A percentile compares a stretch with the other conserved stretches of the same genome.
These are phyloP conservation scores for Hystrix brachyura DNA, from an alignment of 2,113 vertebrate species.

Conservation along the genomic window DNA sequence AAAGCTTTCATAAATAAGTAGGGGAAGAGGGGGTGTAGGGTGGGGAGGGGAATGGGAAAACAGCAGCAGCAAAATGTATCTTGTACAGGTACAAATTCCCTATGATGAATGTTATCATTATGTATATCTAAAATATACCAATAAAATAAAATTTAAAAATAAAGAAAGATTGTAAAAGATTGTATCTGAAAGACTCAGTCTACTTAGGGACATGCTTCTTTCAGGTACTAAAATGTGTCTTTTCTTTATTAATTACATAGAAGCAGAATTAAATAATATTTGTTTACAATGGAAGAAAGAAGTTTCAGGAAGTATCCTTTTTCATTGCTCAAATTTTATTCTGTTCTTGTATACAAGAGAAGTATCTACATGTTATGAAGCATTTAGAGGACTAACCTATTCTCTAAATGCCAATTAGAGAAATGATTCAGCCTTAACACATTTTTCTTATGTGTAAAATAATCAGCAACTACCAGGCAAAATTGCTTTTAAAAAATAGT, in stretches of 20 bases:
- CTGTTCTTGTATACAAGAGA: background rate
- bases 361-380: background rate
- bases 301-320: background rate
- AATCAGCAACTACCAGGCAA: background rate
- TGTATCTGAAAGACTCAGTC: background rate
- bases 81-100: no score
- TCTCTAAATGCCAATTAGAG: background rate
- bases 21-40: no score
- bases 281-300: background rate
- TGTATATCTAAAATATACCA: no score
- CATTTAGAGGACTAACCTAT: background rate
- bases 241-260: background rate
- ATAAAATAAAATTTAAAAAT: no score
- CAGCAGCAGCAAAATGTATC: no score
- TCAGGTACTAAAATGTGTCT: background rate
- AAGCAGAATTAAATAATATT: background rate
- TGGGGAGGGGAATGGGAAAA: no score
- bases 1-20: no score
- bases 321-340: background rate
- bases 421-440: background rate
- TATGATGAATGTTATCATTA: no score
- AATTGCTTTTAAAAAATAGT: background rate
- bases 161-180: background rate
- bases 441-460: constrained; percentile 19
- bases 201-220: background rate